Conservation (phyloP, 2,888 invertebrate species). For the Eubasilissa splendida region DNA sequence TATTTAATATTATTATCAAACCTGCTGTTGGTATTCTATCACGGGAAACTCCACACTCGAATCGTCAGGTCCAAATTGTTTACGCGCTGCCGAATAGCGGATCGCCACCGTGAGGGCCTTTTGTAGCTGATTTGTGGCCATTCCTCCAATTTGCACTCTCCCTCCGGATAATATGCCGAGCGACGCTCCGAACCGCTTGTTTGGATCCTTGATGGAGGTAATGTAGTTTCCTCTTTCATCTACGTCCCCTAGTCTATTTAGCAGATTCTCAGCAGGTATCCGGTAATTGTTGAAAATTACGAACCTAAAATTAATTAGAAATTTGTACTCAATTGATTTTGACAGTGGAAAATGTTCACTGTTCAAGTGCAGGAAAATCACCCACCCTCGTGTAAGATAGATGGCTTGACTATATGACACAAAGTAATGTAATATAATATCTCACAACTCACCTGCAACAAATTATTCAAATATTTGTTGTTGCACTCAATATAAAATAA, state of each 20-base stretch:
- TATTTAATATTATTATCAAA: slow-evolving; percentile 61
- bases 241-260: slow-evolving; percentile 91
- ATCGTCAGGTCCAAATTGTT: slow-evolving; percentile 88
- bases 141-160: slow-evolving; percentile 61
- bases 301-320: slow-evolving; percentile 69
- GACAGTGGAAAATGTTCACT: no score
- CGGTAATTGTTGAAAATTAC: slow-evolving; percentile 85
- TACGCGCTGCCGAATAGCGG: slow-evolving; percentile 88
- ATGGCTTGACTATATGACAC: no score
- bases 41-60: slow-evolving; percentile 83
- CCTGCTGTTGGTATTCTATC: slow-evolving; percentile 93
- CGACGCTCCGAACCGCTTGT: slow-evolving; percentile 87
- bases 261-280: slow-evolving; percentile 83
- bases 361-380: no score
- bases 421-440: no score
- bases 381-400: no score
- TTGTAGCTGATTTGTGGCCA: slow-evolving; percentile 76
- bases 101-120: slow-evolving; percentile 88
- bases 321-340: no score
- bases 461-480: no score
- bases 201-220: slow-evolving; percentile 85
- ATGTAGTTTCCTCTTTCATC: slow-evolving; percentile 87
- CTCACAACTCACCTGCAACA: no score
- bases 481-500: no score
- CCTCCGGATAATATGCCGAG: slow-evolving; percentile 84